Conservation (phyloP, 2,797 vertebrate genomes). For the Enteromius unitaeniatus region DNA sequence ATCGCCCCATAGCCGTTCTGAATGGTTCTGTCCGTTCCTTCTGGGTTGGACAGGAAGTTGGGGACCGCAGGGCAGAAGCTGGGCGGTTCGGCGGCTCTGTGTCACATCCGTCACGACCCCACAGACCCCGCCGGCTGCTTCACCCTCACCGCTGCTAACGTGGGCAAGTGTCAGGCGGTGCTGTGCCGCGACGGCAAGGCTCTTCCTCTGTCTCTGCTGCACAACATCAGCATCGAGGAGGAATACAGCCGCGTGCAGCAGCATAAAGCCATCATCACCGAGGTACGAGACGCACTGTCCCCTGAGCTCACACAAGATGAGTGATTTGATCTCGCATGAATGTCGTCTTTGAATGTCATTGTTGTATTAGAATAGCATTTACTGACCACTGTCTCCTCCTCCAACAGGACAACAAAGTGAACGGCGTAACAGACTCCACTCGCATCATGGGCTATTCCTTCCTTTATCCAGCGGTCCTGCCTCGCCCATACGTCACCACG, state of each 20-base stretch:
- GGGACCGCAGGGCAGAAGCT: conserved; percentile 97
- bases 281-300: conserved; percentile 75
- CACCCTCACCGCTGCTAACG: conserved; percentile 91
- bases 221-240: conserved; percentile 87
- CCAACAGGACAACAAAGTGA: conserved; percentile 95
- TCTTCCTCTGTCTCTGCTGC: conserved; percentile 87
- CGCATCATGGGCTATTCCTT: conserved; percentile 98
- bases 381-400: too few species aligned
- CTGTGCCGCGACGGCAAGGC: conserved; percentile 92
- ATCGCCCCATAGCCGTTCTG: too few species aligned
- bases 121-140: conserved; percentile 91
- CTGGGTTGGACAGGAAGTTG: conserved; percentile 83
- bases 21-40: background rate
- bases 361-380: too few species aligned
- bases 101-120: conserved; percentile 95
- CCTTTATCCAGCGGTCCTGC: conserved; percentile 94
- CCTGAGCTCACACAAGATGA: too few species aligned
- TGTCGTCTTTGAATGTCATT: too few species aligned
- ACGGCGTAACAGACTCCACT: conserved; percentile 95
- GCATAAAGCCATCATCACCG: conserved; percentile 94
- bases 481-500: conserved; percentile 91
- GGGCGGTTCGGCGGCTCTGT: conserved; percentile 94
- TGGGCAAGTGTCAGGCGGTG: conserved; percentile 90
- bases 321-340: too few species aligned
- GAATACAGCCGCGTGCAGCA: conserved; percentile 89